A percentile compares a stretch with the other conserved stretches of the same genome.
These are phyloP conservation scores for Mythimna pallens DNA, from an alignment of 2,888 invertebrate genomes.

Conservation along the genomic window DNA sequence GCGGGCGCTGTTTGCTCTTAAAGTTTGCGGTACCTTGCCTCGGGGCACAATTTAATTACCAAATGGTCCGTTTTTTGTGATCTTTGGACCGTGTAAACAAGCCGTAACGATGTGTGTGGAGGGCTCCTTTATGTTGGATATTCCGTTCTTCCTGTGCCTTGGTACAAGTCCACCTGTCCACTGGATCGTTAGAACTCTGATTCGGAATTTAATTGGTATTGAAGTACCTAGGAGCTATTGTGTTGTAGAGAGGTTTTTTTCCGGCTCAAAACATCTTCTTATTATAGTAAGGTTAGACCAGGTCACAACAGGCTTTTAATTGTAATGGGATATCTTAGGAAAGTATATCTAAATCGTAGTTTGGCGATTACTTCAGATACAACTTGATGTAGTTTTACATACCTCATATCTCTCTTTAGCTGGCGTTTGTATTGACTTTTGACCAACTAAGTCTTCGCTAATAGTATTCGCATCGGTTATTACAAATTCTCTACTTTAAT, in stretches of 20 bases:
- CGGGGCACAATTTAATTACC: conserved; percentile 86
- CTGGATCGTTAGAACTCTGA: conserved; percentile 44
- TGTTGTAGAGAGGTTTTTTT: conserved; percentile 32
- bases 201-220: conserved; percentile 63
- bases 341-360: no score
- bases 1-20: conserved; percentile 78
- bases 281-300: not conserved
- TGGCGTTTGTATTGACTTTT: not conserved
- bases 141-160: conserved; percentile 31
- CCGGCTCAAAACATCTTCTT: not conserved
- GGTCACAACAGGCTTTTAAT: not conserved
- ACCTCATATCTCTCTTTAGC: not conserved
- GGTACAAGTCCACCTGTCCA: conserved; percentile 23
- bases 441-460: not conserved
- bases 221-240: conserved; percentile 37
- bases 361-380: not conserved
- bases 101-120: conserved; percentile 67
- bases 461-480: not conserved
- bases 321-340: not conserved
- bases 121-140: conserved; percentile 50
- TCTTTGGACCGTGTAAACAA: conserved; percentile 78
- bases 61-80: conserved; percentile 87
- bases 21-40: conserved; percentile 75
- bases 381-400: not conserved
- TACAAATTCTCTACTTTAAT: not conserved